These are phyloP conservation scores for Ischnus inquisitorius DNA, from an alignment of 2,888 invertebrate species.

Conservation along the genomic window DNA sequence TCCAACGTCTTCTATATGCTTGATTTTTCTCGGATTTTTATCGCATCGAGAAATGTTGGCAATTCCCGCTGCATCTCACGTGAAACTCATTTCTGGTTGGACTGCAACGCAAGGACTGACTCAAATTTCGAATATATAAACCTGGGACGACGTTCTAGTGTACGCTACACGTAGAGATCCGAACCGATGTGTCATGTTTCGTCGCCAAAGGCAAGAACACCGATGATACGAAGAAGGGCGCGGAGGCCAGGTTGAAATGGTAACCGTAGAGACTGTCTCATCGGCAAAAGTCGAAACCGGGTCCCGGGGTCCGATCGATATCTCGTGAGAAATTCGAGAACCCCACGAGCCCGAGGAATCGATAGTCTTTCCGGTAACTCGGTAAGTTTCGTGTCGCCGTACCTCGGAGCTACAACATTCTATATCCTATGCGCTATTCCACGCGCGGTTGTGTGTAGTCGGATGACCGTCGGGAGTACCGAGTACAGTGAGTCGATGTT, in stretches of 20 bases:
- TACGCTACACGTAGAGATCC: no score
- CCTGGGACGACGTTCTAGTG: no score
- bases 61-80: no score
- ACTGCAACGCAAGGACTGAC: no score
- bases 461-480: constrained; percentile 18
- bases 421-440: constrained; percentile 26
- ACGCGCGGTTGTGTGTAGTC: constrained; percentile 3
- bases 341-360: constrained; percentile 28
- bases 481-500: not conserved
- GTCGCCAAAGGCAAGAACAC: not conserved
- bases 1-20: no score
- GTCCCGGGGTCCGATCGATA: constrained; percentile 42
- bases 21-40: no score
- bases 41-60: no score
- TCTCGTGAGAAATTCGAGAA: constrained; percentile 38
- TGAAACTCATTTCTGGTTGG: no score
- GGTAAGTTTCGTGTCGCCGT: constrained; percentile 33
- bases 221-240: not conserved
- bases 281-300: constrained; percentile 25
- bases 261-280: not conserved
- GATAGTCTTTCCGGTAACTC: constrained; percentile 45
- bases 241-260: not conserved
- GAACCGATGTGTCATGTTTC: no score
- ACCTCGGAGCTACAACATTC: constrained; percentile 1
- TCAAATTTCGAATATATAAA: no score